Evolutionary conservation across 2,888 invertebrate species (phyloP), one percentile per base, ranked within the genome.

Genomic region (Troides oblongomaculatus): DNA sequence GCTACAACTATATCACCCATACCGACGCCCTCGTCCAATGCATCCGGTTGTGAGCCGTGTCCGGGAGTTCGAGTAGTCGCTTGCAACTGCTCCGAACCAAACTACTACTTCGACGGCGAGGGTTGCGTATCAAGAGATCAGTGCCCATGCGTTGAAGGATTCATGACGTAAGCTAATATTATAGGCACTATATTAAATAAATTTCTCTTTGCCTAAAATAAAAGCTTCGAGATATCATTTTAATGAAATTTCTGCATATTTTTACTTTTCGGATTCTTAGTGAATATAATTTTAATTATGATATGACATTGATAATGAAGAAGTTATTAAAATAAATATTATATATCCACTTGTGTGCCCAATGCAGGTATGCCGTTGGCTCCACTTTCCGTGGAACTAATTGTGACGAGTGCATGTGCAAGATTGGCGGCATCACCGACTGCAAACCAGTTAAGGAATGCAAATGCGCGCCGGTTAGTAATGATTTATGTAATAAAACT

Each of bases 331-430:
- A 46, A 14, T 46, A 46, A 17, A 46, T 14, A 14, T 46, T 14
- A 14, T 46, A 46, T 14, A 46, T 46, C 2, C 2, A 46, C 14
- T 46, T 56, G 56, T 53, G 53, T 56, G 56, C 8, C 21, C 10
- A 8, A 30, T 62, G 14, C 78, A 96, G 95, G n/a, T 96, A 96
- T 81, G 88, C 94, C 0, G 95, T 97, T 57, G 97, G 97, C 0
- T 93, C 94, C 0, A 88, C 93, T 18, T 97, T 95, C 82, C 94
- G 95, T 75, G 95, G 95, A 59, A 93, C 94, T 14, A 94, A 95
- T 73, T 98, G 98, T 80, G 94, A 95, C 73, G 94, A 96, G 75
- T 98, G 98, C 79, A 92, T 95, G 60, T 98, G 98, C 81, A 94
- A 95, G 73, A 81, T 97, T 56, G 96, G 96, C 36, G 97, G 97